Evolutionary conservation across 2,797 vertebrate species (phyloP).

Genomic region (Corythornis leucogaster): DNA sequence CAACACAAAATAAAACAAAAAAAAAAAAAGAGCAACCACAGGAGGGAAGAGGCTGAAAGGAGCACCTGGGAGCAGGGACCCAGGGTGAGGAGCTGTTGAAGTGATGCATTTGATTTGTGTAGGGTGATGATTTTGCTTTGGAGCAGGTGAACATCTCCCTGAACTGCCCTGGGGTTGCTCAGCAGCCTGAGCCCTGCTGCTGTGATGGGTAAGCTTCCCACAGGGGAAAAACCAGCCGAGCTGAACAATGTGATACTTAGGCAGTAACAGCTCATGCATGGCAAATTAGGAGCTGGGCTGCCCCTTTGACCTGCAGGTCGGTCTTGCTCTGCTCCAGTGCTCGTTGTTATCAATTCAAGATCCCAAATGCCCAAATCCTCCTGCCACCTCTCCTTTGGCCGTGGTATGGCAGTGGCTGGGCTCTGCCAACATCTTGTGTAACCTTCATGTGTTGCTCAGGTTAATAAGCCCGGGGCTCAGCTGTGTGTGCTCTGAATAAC

Average conservation of each 20-base stretch:
- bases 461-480: not conserved
- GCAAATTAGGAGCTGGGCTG: not conserved
- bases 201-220: not conserved
- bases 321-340: not conserved
- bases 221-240: accelerated
- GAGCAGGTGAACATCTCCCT: not conserved
- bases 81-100: not conserved
- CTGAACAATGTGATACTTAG: not conserved
- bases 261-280: not conserved
- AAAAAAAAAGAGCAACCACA: not conserved
- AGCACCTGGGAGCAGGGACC: not conserved
- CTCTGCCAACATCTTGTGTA: not conserved
- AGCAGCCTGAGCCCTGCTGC: not conserved
- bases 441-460: not conserved
- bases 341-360: accelerated
- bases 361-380: not conserved
- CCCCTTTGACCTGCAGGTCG: not conserved
- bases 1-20: too few relatives aligned
- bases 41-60: not conserved
- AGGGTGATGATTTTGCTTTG: not conserved
- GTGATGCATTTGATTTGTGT: accelerated
- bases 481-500: not conserved
- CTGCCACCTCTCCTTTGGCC: not conserved
- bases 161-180: not conserved
- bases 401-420: accelerated